Base-by-base conservation (phyloP, 2,113 vertebrate species). In the Pseudonaja textilis region DNA sequence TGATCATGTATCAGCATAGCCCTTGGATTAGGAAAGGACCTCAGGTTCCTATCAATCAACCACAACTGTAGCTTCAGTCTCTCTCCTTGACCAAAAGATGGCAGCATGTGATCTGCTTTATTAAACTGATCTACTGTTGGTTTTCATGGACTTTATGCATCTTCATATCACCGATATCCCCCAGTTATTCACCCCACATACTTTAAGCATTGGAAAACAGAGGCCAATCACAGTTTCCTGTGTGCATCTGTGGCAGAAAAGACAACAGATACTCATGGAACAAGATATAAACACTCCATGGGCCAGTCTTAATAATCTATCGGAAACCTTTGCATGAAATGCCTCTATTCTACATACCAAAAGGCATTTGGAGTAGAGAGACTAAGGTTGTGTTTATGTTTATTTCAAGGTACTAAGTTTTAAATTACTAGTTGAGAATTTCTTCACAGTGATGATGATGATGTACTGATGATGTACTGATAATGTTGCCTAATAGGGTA, bases 81-180 rank as follows among this genome's bases (percentile, higher is more conserved):
- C 47, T 90, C n/a, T 18, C 9, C 42, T 64, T 64, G 55, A 20
- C 81, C 92, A 90, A 57, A 90, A 59, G 92, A 90, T 93, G 92
- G 92, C 92, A 90, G 92, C 10, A 25, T 54, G 74, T n/a, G 81
- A 54, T 34, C 16, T 47, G 85, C 42, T 85, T 50, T 89, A 88
- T 56, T 39, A 2, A 64, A n/a, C 25, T 29, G 85, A 54, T 55
- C 34, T 81, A 20, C 55, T 14, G 45, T 22, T 87, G 87, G 29
- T 85, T 55, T 14, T 74, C 50, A 45, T 11, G 26, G 7, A 74
- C n/a, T 50, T 18, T 18, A 88, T 25, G 52, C 23, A 42, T 39
- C 50, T 42, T 69, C 45, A 42, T 22, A 42, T 81, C 34, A 81
- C 18, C 20, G 74, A 20, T 6, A 81, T 81, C 74, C 74, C 74